These are phyloP conservation scores for Polypedilum vanderplanki DNA, from an alignment of 1,140 invertebrate species.

Conservation along the genomic window DNA sequence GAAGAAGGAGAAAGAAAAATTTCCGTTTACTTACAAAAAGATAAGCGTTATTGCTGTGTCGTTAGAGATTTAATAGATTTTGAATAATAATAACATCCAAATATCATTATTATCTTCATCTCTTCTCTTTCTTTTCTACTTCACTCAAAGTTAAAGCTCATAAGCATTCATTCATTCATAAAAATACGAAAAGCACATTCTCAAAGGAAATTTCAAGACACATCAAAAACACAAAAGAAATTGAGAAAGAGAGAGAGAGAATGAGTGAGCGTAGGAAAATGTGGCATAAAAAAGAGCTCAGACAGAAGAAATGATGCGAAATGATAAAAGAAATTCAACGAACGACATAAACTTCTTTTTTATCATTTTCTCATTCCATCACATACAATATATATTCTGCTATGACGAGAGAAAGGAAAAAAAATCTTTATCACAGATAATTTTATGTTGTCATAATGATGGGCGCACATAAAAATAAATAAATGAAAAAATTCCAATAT, in stretches of 20 bases:
- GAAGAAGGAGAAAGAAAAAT: no score
- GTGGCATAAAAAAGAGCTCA: conserved; percentile 2
- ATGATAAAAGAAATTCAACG: conserved; percentile 16
- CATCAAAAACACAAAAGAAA: conserved; percentile 13
- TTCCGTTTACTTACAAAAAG: neutral
- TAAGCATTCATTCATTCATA: neutral
- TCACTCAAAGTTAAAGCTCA: neutral
- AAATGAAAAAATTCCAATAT: neutral
- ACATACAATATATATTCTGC: neutral
- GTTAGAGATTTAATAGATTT: conserved; percentile 11
- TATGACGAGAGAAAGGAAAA: neutral
- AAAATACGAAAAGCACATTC: neutral
- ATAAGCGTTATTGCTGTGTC: conserved; percentile 5
- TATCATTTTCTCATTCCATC: neutral
- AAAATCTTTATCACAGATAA: neutral
- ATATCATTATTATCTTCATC: neutral
- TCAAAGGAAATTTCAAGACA: conserved; percentile 1
- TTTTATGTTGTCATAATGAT: conserved; percentile 4
- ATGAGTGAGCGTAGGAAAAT: neutral
- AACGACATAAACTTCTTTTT: conserved; percentile 19
- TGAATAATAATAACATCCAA: conserved; percentile 14
- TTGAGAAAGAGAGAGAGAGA: neutral
- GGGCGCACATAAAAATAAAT: neutral
- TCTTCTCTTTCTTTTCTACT: no score
- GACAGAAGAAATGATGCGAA: neutral